A percentile compares a stretch with the other conserved stretches of the same genome.
phyloP scores from a whole-genome alignment of 2,113 vertebrate species.

The Romanogobio albipinnatus region DNA sequence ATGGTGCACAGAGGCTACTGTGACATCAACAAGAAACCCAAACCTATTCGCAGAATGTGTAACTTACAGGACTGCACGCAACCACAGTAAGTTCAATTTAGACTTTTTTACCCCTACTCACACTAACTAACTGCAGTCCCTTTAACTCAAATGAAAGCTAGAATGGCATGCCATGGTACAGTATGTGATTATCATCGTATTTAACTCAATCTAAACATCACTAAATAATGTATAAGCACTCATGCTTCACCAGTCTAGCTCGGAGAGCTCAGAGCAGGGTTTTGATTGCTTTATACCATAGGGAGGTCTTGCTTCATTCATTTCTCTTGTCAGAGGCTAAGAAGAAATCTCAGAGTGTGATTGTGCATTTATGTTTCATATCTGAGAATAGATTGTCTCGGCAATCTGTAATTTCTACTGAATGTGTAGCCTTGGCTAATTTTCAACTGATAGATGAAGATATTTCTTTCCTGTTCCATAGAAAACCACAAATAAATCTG shows the following conservation, averaged over 20 bases:
- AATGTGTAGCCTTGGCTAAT: background rate
- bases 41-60: constrained; percentile 95
- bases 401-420: background rate
- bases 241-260: background rate
- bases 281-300: background rate
- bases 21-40: constrained; percentile 90
- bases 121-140: background rate
- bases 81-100: constrained; percentile 84
- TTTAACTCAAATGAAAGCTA: background rate
- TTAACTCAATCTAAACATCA: background rate
- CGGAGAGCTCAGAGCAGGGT: background rate
- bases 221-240: constrained; percentile 16
- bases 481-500: background rate
- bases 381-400: background rate
- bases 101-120: background rate
- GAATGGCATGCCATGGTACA: background rate
- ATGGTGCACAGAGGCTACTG: constrained; percentile 94
- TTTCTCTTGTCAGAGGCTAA: background rate
- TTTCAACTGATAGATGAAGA: background rate
- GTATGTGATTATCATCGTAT: background rate
- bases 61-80: constrained; percentile 93
- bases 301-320: constrained; percentile 7
- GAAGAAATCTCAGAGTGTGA: background rate
- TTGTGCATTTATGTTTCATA: constrained; percentile 19
- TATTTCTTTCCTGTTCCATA: background rate